Percentiles rank a stretch among this genome's conserved stretches.
These are phyloP conservation scores for Amphipoea lucens DNA, from an alignment of 2,888 invertebrate species.

Conservation along the genomic window DNA sequence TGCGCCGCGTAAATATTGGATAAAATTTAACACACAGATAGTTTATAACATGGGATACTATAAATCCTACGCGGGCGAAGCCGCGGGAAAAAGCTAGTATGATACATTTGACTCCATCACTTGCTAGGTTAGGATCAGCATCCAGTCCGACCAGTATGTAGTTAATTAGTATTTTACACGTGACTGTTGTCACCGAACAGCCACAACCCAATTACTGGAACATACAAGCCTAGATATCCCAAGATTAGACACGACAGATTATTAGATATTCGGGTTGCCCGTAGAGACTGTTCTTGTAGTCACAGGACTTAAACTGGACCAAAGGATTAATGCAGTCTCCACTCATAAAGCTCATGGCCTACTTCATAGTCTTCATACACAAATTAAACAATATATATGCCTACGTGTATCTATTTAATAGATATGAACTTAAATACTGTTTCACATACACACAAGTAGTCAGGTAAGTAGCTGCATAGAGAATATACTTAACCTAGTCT, in stretches of 20 bases:
- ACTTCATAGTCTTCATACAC: neutral
- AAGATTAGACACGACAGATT: conserved; percentile 22
- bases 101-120: neutral
- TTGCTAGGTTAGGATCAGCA: neutral
- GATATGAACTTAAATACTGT: neutral
- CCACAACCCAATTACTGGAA: conserved; percentile 24
- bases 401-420: neutral
- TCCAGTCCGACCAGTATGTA: neutral
- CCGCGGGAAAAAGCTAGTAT: neutral
- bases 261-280: neutral
- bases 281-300: neutral
- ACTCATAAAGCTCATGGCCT: neutral
- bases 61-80: too few relatives aligned
- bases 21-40: neutral
- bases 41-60: too few relatives aligned
- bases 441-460: neutral
- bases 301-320: neutral
- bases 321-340: neutral
- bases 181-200: conserved; percentile 1
- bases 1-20: neutral
- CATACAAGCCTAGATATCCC: conserved; percentile 3
- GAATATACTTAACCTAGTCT: too few relatives aligned
- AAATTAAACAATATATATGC: neutral
- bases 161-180: conserved; percentile 31
- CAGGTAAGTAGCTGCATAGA: too few relatives aligned